Evolutionary conservation across 1,140 invertebrate species (phyloP).

Genomic region (Drosophila kanapiae): DNA sequence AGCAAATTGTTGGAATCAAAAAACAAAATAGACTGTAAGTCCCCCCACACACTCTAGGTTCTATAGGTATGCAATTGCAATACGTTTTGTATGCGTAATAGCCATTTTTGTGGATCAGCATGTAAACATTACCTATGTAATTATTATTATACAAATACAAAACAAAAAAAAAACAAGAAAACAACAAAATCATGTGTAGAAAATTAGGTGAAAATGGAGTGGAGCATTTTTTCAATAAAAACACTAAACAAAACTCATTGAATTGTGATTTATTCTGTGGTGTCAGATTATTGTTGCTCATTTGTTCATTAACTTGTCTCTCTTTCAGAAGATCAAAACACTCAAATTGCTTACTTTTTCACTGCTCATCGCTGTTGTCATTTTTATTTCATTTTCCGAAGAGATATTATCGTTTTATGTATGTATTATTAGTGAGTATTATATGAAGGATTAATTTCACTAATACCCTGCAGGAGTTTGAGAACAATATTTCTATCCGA

Average conservation of each 20-base stretch:
- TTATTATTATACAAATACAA: constrained; percentile 73
- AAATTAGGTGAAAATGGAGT: constrained; percentile 81
- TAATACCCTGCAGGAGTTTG: too few relatives aligned
- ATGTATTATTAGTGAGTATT: too few relatives aligned
- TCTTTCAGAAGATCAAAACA: too few relatives aligned
- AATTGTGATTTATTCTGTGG: neutral
- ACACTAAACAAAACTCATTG: constrained; percentile 62
- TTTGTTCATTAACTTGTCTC: too few relatives aligned
- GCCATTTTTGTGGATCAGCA: constrained; percentile 79
- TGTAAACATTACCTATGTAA: constrained; percentile 79
- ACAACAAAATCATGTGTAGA: constrained; percentile 72
- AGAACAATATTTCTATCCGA: too few relatives aligned
- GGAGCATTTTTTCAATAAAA: constrained; percentile 83
- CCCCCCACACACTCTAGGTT: constrained; percentile 69
- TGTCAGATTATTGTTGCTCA: too few relatives aligned
- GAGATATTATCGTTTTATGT: too few relatives aligned
- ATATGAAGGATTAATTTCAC: too few relatives aligned
- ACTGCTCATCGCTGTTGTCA: too few relatives aligned
- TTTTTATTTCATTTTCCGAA: too few relatives aligned
- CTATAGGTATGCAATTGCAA: constrained; percentile 74
- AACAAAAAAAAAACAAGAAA: constrained; percentile 14
- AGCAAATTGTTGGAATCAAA: constrained; percentile 57
- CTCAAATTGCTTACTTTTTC: too few relatives aligned
- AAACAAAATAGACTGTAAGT: constrained; percentile 78
- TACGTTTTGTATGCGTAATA: constrained; percentile 79